Evolutionary conservation across 2,797 vertebrate species (phyloP), one percentile per base, ranked within the genome.

Genomic region (Platyrinchus mystaceus): DNA sequence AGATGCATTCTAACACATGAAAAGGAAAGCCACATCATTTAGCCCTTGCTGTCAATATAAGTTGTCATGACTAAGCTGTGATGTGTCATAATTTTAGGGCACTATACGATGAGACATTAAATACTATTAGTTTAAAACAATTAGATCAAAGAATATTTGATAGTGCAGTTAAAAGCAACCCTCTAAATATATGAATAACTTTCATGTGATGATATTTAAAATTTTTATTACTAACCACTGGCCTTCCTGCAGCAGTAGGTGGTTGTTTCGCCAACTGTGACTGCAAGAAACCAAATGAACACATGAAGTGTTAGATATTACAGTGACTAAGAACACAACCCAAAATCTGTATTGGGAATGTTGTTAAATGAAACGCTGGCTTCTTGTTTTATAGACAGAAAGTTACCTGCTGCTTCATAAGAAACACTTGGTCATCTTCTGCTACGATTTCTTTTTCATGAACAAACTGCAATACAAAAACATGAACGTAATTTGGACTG

Each of bases 361-460:
- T 23, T 74, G 46, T 89, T 59, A 88, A 87, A 59, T 30, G 5
- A 73, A 94, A 68, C 30, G 16, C 24, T 56, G 34, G 10, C 27
- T 75, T 39, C 27, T 84, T 87, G 66, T 69, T 82, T 87, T 53
- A 85, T 11, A 39, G 52, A 62, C 27, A 69, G 59, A 74, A 89
- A 84, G 30, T 89, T 98, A 99, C 99, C 99, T 99, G 99, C 93
- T 99, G 98, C 97, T 99, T 99, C 96, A 99, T 98, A 92, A 99
- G 98, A 97, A 99, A 99, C 80, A 99, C 99, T 97, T 99, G 99
- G 96, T 99, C 99, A 93, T 99, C 99, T 98, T 99, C 99, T 86
- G 99, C 99, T 95, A 99, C 98, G 69, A 99, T 99, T 97, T 99
- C 99, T 96, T 99, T 99, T 97, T 99, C 99, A 55, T 99, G 99